Evolutionary conservation across 2,888 invertebrate species (phyloP).

Genomic region (Willowsia nigromaculata): DNA sequence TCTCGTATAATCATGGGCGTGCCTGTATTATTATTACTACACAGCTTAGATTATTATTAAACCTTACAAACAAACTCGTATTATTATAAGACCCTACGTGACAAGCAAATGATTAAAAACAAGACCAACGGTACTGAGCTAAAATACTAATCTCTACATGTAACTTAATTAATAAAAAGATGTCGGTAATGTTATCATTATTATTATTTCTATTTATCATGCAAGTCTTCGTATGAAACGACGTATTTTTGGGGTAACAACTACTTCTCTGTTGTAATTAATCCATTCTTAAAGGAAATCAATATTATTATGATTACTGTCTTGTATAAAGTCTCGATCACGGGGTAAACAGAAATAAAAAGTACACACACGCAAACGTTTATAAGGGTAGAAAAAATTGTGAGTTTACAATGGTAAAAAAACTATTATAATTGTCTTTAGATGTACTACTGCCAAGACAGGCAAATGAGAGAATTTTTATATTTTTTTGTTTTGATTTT

Average conservation of each 20-base stretch:
- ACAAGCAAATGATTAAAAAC: constrained; percentile 58
- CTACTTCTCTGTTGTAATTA: constrained; percentile 67
- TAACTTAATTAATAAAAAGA: constrained; percentile 58
- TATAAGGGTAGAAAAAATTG: constrained; percentile 62
- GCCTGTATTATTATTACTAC: constrained; percentile 65
- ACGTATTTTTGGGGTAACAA: constrained; percentile 61
- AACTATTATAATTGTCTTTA: constrained; percentile 56
- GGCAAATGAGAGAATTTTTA: constrained; percentile 43
- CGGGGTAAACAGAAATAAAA: constrained; percentile 52
- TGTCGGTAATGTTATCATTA: constrained; percentile 26
- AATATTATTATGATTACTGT: constrained; percentile 42
- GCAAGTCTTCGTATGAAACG: constrained; percentile 39
- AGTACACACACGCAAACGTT: constrained; percentile 56
- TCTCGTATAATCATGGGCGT: constrained; percentile 67
- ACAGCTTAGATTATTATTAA: constrained; percentile 64
- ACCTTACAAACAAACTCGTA: constrained; percentile 51
- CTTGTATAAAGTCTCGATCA: constrained; percentile 62
- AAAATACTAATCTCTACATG: constrained; percentile 67
- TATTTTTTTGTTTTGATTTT: constrained; percentile 60
- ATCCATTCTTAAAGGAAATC: constrained; percentile 50
- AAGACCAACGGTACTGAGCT: constrained; percentile 73
- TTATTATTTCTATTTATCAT: constrained; percentile 62
- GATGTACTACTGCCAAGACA: constrained; percentile 59
- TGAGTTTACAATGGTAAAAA: constrained; percentile 39
- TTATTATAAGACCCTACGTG: constrained; percentile 65